These are phyloP conservation scores for Augochlora pura DNA, from an alignment of 1,140 invertebrate genomes.

Conservation along the genomic window DNA sequence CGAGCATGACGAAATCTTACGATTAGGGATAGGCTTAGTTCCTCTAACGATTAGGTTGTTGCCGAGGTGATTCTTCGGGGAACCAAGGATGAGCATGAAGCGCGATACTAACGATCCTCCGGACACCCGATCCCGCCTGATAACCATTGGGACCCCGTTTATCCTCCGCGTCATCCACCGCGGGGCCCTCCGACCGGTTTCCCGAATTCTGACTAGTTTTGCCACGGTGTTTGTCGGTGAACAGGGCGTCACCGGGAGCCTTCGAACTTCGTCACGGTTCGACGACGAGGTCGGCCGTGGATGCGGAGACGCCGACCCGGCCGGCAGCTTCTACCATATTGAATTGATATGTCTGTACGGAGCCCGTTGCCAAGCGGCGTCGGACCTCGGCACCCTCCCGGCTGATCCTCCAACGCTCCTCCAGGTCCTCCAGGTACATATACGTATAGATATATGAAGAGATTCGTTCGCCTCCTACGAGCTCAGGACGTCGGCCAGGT, in stretches of 20 bases:
- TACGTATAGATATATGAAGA: conserved; percentile 43
- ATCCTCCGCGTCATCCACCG: too few relatives aligned
- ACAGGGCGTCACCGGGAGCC: too few relatives aligned
- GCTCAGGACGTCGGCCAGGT: conserved; percentile 2
- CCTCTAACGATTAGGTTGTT: conserved; percentile 24
- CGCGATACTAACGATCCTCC: conserved; percentile 29
- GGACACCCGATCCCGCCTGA: background rate
- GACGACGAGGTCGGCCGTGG: background rate
- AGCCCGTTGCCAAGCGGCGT: conserved; percentile 14
- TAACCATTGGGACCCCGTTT: background rate
- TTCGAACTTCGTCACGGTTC: too few relatives aligned
- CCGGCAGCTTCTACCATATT: conserved; percentile 27
- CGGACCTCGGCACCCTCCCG: too few relatives aligned
- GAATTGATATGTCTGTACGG: conserved; percentile 60
- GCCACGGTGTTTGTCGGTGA: too few relatives aligned
- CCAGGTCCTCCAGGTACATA: conserved; percentile 58
- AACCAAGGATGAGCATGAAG: conserved; percentile 40
- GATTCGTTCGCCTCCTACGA: conserved; percentile 59
- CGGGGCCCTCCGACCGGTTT: too few relatives aligned
- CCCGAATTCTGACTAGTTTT: too few relatives aligned
- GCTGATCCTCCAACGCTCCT: too few relatives aligned
- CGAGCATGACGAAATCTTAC: conserved; percentile 33
- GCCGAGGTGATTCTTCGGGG: conserved; percentile 14
- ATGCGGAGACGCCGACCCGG: background rate
- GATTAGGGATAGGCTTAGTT: conserved; percentile 26